These are phyloP conservation scores for Mesoclemmys tuberculata DNA, from an alignment of 2,113 vertebrate species.

Conservation along the genomic window DNA sequence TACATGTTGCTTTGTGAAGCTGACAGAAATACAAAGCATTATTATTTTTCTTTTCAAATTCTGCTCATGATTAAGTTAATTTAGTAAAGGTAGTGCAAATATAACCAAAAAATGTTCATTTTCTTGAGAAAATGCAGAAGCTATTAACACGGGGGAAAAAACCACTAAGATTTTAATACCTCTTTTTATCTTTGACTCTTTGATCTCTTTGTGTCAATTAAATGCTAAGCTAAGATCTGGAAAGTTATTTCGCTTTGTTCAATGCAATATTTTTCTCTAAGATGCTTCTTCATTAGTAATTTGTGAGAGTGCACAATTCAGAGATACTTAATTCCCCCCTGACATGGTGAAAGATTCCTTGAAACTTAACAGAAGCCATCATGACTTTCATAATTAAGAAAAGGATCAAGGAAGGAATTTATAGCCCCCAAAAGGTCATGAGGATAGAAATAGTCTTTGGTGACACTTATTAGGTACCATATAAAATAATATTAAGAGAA, in stretches of 20 bases:
- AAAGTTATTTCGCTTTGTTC: neutral
- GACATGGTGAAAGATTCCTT: neutral
- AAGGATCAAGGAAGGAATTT: neutral
- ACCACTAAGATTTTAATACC: neutral
- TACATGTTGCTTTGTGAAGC: neutral
- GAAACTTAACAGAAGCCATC: neutral
- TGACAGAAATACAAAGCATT: neutral
- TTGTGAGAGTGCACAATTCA: neutral
- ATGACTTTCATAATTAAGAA: neutral
- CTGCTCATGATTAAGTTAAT: neutral
- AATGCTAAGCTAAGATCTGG: neutral
- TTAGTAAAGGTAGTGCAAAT: neutral
- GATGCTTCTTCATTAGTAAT: neutral
- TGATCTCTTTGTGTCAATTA: neutral
- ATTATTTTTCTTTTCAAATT: neutral
- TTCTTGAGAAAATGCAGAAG: rapidly evolving
- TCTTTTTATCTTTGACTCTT: neutral
- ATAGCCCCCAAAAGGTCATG: neutral
- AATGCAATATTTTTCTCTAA: neutral
- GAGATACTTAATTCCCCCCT: neutral
- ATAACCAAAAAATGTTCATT: rapidly evolving
- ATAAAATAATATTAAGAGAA: neutral
- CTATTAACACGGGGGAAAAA: neutral
- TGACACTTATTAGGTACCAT: rapidly evolving
- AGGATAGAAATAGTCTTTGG: neutral